Evolutionary conservation across 2,888 invertebrate species (phyloP).

Genomic region (Epirrita christyi): DNA sequence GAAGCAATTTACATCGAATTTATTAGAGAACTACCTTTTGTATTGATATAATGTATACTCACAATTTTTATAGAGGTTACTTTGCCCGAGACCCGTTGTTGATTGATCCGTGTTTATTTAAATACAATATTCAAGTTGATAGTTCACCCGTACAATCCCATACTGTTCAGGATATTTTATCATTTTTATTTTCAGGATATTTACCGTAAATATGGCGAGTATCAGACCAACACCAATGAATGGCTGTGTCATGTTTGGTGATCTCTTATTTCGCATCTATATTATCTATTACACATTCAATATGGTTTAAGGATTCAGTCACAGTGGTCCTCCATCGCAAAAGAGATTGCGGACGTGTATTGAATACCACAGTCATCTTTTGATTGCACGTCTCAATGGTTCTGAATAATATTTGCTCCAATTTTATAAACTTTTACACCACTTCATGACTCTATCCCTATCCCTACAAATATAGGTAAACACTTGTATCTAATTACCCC

Average conservation of each 20-base stretch:
- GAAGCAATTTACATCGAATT: background rate
- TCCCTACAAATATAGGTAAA: too few species aligned
- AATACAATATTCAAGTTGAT: too few species aligned
- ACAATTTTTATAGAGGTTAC: too few species aligned
- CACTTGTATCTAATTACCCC: too few species aligned
- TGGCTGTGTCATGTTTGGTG: slow-evolving; percentile 6
- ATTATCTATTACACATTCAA: slow-evolving; percentile 47
- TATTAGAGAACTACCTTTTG: background rate
- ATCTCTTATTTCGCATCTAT: slow-evolving; percentile 29
- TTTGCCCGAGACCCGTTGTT: too few species aligned
- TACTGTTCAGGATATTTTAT: too few species aligned
- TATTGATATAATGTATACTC: too few species aligned
- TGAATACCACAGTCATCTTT: slow-evolving; percentile 58
- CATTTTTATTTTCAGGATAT: too few species aligned
- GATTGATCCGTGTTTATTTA: too few species aligned
- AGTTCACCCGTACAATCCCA: too few species aligned
- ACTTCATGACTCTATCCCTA: background rate
- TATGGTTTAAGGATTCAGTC: slow-evolving; percentile 56
- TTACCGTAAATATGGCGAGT: too few species aligned
- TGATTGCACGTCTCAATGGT: slow-evolving; percentile 29
- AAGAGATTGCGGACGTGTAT: slow-evolving; percentile 68
- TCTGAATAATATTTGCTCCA: slow-evolving; percentile 19
- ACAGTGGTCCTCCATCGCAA: slow-evolving; percentile 54
- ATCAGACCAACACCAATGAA: too few species aligned
- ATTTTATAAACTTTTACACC: slow-evolving; percentile 19